These are phyloP conservation scores for Porites lutea DNA, from an alignment of 64 coral and sea anemone species.

Conservation along the genomic window DNA sequence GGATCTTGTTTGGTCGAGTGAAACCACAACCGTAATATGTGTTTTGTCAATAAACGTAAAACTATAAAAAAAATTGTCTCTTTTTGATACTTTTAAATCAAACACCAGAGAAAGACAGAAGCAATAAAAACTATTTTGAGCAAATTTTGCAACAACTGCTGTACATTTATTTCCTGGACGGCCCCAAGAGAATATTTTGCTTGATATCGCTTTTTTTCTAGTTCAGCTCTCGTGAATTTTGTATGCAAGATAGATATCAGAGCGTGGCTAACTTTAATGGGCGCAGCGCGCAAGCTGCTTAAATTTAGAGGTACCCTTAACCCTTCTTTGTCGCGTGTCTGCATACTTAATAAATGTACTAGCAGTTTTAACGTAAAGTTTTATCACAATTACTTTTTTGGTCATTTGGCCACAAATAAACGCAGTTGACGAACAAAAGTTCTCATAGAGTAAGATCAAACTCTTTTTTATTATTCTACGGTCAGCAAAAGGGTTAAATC, in stretches of 20 bases:
- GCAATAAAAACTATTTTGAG: too few species aligned
- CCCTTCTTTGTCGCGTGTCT: neutral
- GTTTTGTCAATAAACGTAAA: too few species aligned
- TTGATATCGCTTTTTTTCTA: too few species aligned
- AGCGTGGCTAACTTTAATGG: neutral
- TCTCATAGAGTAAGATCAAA: neutral
- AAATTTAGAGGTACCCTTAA: neutral
- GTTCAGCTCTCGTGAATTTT: neutral
- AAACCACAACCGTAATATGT: too few species aligned
- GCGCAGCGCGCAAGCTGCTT: neutral
- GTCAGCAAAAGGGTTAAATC: too few species aligned
- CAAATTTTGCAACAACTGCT: too few species aligned
- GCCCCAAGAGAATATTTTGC: too few species aligned
- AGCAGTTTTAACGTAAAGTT: neutral
- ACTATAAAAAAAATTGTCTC: too few species aligned
- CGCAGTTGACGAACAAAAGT: neutral
- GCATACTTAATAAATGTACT: neutral
- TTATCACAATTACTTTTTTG: neutral
- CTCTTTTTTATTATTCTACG: neutral
- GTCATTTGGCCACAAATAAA: neutral
- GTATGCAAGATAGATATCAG: slow-evolving; percentile 19
- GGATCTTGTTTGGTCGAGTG: neutral
- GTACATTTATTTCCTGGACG: too few species aligned
- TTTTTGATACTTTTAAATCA: too few species aligned
- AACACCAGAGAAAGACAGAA: too few species aligned